Percentiles rank a stretch among this genome's conserved stretches.
Evolutionary conservation across 1,140 invertebrate genomes (phyloP).

Genomic region (Eciton burchellii): DNA sequence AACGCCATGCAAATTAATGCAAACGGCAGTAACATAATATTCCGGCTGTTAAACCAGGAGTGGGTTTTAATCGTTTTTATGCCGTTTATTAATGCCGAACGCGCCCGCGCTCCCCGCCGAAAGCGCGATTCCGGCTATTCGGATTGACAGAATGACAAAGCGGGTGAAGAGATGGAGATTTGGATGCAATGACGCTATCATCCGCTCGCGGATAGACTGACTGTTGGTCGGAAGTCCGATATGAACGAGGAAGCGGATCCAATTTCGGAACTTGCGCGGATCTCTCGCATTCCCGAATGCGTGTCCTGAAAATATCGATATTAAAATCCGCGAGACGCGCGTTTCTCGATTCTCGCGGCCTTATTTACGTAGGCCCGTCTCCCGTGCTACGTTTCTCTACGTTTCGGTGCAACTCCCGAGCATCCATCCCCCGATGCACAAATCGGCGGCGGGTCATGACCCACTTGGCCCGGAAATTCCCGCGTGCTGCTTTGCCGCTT

Average conservation of each 20-base stretch:
- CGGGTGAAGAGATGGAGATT: too few relatives aligned
- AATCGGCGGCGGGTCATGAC: background rate
- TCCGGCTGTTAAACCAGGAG: constrained; percentile 12
- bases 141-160: too few relatives aligned
- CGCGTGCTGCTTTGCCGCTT: constrained; percentile 35
- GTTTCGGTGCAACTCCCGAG: constrained; percentile 24
- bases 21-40: constrained; percentile 17
- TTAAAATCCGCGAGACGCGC: background rate
- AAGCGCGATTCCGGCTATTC: too few relatives aligned
- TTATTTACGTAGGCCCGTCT: constrained; percentile 47
- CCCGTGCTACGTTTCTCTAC: constrained; percentile 32
- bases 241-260: constrained; percentile 21
- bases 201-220: too few relatives aligned
- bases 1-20: constrained; percentile 50
- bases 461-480: background rate
- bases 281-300: background rate
- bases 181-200: too few relatives aligned
- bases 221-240: too few relatives aligned
- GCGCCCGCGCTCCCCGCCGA: too few relatives aligned
- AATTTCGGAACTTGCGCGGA: too few relatives aligned
- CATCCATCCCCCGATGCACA: constrained; percentile 24
- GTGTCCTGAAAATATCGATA: constrained; percentile 26
- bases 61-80: too few relatives aligned
- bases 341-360: constrained; percentile 32
- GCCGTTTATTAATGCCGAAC: too few relatives aligned